Base-by-base conservation (phyloP, 1,140 invertebrate genomes). In the Thalassaphorura encarpata region DNA sequence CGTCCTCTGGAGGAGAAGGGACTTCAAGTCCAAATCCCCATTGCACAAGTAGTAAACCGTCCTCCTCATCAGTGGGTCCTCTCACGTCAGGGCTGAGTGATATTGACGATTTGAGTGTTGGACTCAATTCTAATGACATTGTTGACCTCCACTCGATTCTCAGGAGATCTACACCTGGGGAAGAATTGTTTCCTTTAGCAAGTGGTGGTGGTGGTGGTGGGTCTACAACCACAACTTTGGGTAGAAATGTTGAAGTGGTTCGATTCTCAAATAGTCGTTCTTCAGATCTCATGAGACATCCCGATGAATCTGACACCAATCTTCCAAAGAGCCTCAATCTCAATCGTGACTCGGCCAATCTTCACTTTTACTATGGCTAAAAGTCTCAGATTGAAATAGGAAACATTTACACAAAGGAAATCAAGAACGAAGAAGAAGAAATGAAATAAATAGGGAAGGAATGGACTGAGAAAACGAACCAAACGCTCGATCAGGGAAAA, bases 51-150 rank as follows among this genome's bases (percentile, higher is more conserved):
- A 29, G 11, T 21, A 45, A 56, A 15, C 26, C 43, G 21, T 52
- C 49, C 3, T 51, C 54, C 1, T 64, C 62, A 0, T 55, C 60
- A 0, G 42, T 24, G 19, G 56, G 52, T 5, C 52, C 53, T 5
- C 29, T 57, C 11, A 41, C 62, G 2, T 61, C 63, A 13, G 54
- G 45, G n/a, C 42, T 64, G 8, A 64, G 63, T 59, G 63, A 64
- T 57, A 57, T 61, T 29, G 63, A 64, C 50, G 63, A 64, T n/a
- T 45, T 64, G 28, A 64, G 63, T 51, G 27, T 64, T 15, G 58
- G 57, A 26, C 51, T 43, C 23, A 13, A 53, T 21, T 27, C 36
- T 19, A 52, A 50, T 33, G 54, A 61, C 16, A 52, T 58, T 27
- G 57, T 61, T n/a, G 59, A 65, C 24, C 36, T 65, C 23, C 60